These are phyloP conservation scores for Chelidonichthys spinosus DNA, from an alignment of 2,797 vertebrate genomes.

Conservation along the genomic window DNA sequence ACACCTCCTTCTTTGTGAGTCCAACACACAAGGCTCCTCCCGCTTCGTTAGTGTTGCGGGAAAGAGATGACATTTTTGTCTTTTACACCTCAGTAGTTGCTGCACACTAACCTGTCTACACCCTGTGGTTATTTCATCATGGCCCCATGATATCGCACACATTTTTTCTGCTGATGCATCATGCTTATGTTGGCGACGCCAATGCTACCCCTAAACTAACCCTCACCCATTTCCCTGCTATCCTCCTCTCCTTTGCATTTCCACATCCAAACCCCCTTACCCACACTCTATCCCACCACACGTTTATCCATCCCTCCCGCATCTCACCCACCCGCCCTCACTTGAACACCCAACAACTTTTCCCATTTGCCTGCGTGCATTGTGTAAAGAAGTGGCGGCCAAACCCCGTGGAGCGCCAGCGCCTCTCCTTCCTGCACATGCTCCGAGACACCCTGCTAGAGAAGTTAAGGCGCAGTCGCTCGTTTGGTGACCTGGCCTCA, in stretches of 20 bases:
- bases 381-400: conserved; percentile 91
- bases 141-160: conserved; percentile 11
- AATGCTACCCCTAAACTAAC: conserved; percentile 66
- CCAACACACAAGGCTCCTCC: conserved; percentile 7
- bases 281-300: conserved; percentile 56
- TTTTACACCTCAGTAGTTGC: background rate
- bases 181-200: conserved; percentile 21
- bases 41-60: background rate
- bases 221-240: conserved; percentile 62
- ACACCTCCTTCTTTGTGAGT: conserved; percentile 98
- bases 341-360: conserved; percentile 51
- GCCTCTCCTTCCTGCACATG: conserved; percentile 92
- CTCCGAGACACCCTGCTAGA: conserved; percentile 95
- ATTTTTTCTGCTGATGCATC: conserved; percentile 34
- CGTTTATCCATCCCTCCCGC: conserved; percentile 45
- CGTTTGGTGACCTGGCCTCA: conserved; percentile 95
- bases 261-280: conserved; percentile 47
- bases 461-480: conserved; percentile 95
- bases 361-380: conserved; percentile 56
- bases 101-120: conserved; percentile 32
- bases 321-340: conserved; percentile 52
- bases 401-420: conserved; percentile 88
- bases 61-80: background rate
- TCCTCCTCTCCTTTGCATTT: conserved; percentile 58
- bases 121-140: background rate